Evolutionary conservation across 2,888 invertebrate genomes (phyloP), one percentile per base, ranked within the genome.

Genomic region (Leptinotarsa tumamoca): DNA sequence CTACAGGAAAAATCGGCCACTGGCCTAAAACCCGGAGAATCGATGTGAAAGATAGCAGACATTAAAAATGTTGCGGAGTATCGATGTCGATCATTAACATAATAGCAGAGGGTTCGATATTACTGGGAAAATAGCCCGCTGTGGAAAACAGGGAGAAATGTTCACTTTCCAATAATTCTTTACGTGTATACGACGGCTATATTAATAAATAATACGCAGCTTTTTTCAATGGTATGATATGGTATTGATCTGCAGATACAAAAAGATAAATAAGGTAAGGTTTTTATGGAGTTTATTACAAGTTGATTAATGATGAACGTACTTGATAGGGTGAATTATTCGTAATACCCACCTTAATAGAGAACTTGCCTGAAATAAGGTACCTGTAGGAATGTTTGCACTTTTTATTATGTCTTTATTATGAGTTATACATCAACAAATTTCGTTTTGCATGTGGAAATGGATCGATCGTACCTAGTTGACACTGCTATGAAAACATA

Each of bases 81-180:
- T 84, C 84, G 84, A 84, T 84, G 84, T 82, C 80, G 80, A 83
- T 83, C 84, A 84, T 84, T 84, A 84, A 81, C 81, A 84, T 83
- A 84, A 84, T 84, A 78, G 83, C 79, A 69, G 74, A 78, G 80
- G 80, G 82, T 82, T 80, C 79, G 79, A 78, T 74, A 75, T 79
- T 80, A 78, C 79, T 80, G 82, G 83, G 83, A 81, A 83, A 83
- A 82, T 78, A 72, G 78, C 82, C 83, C 80, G 80, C 78, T 83
- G 83, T 81, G 77, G 79, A 78, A 80, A 79, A 78, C 79, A 79
- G 81, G 82, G 81, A 80, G 79, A 80, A 81, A 80, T 79, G 78
- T 78, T 71, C 80, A 77, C 81, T 80, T 80, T 81, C 81, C 79
- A 82, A 82, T 82, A 81, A 79, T 79, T 77, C 76, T 56, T 72